phyloP scores from a whole-genome alignment of 2,888 invertebrate species.

The Andricus curvator region DNA sequence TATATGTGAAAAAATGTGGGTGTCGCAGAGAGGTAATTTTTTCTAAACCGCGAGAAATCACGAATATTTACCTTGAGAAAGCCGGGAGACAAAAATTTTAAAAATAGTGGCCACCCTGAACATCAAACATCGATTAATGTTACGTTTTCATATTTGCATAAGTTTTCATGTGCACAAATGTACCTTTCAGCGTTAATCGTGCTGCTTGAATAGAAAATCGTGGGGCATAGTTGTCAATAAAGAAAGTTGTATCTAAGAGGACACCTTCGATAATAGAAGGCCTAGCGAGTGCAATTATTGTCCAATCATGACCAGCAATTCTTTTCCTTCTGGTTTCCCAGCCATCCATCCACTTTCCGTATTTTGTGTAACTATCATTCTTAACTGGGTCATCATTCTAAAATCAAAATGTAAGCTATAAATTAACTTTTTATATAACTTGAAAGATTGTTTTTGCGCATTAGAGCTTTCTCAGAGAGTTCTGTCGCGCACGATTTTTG shows the following conservation, averaged over 20 bases:
- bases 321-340: slow-evolving; percentile 84
- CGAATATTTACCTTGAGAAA: too few relatives aligned
- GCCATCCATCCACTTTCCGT: slow-evolving; percentile 86
- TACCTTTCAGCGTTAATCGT: slow-evolving; percentile 79
- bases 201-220: slow-evolving; percentile 83
- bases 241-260: slow-evolving; percentile 82
- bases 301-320: slow-evolving; percentile 83
- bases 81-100: too few relatives aligned
- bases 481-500: too few relatives aligned
- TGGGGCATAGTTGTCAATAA: slow-evolving; percentile 83
- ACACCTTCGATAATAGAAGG: slow-evolving; percentile 80
- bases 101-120: too few relatives aligned
- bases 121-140: background rate
- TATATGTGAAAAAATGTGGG: too few relatives aligned
- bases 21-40: too few relatives aligned
- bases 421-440: background rate
- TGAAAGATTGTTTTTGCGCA: too few relatives aligned
- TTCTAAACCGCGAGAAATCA: too few relatives aligned
- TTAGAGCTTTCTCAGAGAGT: too few relatives aligned
- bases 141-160: background rate
- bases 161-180: background rate
- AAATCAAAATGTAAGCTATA: background rate
- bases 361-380: slow-evolving; percentile 81
- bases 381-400: slow-evolving; percentile 80
- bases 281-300: slow-evolving; percentile 81